Evolutionary conservation across 2,797 vertebrate genomes (phyloP).

Genomic region (Pseudocheirus occidentalis): DNA sequence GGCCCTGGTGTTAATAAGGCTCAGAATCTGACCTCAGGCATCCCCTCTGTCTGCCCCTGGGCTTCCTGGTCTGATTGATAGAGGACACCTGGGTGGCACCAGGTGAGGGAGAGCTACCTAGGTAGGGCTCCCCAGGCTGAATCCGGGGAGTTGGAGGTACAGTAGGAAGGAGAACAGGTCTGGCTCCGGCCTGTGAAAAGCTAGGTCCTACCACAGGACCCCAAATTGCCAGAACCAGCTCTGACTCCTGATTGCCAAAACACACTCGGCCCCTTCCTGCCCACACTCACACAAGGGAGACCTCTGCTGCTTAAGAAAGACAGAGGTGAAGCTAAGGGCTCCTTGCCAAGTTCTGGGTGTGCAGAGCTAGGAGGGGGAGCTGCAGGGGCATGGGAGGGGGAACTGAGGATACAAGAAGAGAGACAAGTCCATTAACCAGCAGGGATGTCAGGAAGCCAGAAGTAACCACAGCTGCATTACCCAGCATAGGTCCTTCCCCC

Average conservation of each 20-base stretch:
- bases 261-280: neutral
- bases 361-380: neutral
- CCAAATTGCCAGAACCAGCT: neutral
- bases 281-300: neutral
- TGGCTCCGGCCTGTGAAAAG: neutral
- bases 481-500: neutral
- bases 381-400: neutral
- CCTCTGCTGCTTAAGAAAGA: accelerated
- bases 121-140: neutral
- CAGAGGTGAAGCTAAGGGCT: neutral
- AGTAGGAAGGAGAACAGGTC: neutral
- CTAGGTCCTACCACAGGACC: neutral
- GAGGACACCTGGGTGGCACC: neutral
- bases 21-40: neutral
- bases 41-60: neutral
- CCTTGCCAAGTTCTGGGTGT: neutral
- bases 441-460: neutral
- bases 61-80: neutral
- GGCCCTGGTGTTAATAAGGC: neutral
- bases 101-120: neutral
- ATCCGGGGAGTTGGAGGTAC: neutral
- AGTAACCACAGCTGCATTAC: neutral
- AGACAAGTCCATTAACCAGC: conserved; percentile 6
- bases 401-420: neutral
- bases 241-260: neutral